Percentiles rank a stretch among this genome's conserved stretches.
phyloP scores from a whole-genome alignment of 2,797 vertebrate species.

The Malurus leucopterus region DNA sequence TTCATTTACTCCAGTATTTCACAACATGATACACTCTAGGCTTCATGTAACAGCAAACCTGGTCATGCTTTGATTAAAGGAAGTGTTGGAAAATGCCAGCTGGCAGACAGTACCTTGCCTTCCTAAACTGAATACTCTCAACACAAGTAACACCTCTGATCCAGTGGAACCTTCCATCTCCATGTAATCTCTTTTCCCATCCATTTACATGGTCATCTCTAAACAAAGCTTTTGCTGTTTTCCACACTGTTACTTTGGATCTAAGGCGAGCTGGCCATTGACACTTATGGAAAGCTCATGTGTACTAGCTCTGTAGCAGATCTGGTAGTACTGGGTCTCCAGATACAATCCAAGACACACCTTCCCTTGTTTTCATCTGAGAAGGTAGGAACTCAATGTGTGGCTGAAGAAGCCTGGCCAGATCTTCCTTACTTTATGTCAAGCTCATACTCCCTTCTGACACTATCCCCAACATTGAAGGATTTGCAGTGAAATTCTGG shows the following conservation, averaged over 20 bases:
- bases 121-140: neutral
- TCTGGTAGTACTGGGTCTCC: neutral
- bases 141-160: neutral
- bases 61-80: neutral
- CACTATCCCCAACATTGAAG: fast-evolving
- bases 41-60: neutral
- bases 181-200: neutral
- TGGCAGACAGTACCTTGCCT: neutral
- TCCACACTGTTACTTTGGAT: neutral
- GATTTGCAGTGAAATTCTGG: neutral
- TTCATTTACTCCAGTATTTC: neutral
- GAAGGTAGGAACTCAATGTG: neutral
- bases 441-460: neutral
- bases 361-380: neutral
- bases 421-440: neutral
- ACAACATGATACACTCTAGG: neutral
- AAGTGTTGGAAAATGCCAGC: neutral
- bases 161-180: neutral
- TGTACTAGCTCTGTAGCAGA: neutral
- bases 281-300: fast-evolving
- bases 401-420: neutral
- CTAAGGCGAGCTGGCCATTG: neutral
- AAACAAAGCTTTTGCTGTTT: neutral
- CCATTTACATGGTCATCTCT: neutral
- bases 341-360: neutral